Evolutionary conservation across 2,797 vertebrate species (phyloP), one percentile per base, ranked within the genome.

Genomic region (Sciurus vulgaris): DNA sequence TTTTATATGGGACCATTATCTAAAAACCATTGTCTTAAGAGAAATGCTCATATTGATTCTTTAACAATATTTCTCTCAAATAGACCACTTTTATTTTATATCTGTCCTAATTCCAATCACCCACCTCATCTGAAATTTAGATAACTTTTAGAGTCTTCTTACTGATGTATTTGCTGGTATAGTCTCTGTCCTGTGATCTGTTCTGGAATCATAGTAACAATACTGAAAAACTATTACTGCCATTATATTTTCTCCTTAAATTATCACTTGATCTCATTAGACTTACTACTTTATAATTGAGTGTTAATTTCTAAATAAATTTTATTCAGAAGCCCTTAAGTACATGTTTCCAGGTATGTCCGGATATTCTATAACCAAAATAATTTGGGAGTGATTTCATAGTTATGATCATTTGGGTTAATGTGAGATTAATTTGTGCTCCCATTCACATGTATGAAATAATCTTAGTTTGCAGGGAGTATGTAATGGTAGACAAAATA

Each of bases 171-270:
- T 93, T 49, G 2, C 28, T 33, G 69, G 0, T 44, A 74, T 38
- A 51, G 47, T 44, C 17, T 61, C 33, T 93, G 4, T 72, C 67
- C 26, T 47, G n/a, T 72, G 38, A 82, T 30, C 47, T 95, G 47
- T 59, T 79, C 35, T 44, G 79, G 38, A 85, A 69, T 83, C 54
- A 41, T 54, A 38, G 78, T 76, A 77, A 4, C n/a, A 90, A 82
- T 9, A 41, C 7, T 49, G 20, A 87, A 63, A 81, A 56, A 73
- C 49, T 88, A 44, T 63, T 56, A 12, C 4, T 88, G 8, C 47
- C 44, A 44, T 79, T 70, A 54, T 49, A 83, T 88, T 51, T 95
- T 92, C 12, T 24, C 89, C 33, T 90, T 65, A 93, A 73, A 4
- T 76, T 94, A 59, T 94, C 72, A 38, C 5, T 76, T 89, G 54